These are phyloP conservation scores for Trichechus manatus DNA, from an alignment of 2,113 vertebrate genomes.

Conservation along the genomic window DNA sequence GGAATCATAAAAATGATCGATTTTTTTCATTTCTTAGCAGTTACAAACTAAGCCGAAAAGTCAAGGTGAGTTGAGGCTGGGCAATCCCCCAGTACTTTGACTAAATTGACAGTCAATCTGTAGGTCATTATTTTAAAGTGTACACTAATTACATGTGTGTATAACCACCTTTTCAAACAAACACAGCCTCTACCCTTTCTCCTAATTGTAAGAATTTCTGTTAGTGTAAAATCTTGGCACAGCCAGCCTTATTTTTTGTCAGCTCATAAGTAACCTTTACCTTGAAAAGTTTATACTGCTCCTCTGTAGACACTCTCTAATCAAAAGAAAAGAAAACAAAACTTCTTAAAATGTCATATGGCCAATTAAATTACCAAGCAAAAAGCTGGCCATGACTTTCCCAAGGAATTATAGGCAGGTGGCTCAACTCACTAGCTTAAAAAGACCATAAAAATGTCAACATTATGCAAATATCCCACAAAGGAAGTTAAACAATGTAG, in stretches of 20 bases:
- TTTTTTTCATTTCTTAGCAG: not conserved
- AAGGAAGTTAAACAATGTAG: constrained; percentile 37
- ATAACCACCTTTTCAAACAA: constrained; percentile 47
- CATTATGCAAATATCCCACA: not conserved
- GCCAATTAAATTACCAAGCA: constrained; percentile 2
- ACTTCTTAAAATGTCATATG: constrained; percentile 31
- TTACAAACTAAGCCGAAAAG: constrained; percentile 21
- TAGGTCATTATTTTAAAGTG: constrained; percentile 46
- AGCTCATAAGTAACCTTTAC: constrained; percentile 61
- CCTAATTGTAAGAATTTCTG: not conserved
- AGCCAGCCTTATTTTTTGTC: constrained; percentile 21
- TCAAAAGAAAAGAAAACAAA: constrained; percentile 57
- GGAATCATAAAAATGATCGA: not conserved
- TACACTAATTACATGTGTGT: not conserved
- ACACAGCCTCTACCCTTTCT: not conserved
- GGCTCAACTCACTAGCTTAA: constrained; percentile 29
- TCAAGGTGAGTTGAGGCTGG: constrained; percentile 43
- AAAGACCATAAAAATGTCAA: not conserved
- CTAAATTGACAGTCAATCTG: not conserved
- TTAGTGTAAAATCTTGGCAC: not conserved
- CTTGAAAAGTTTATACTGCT: constrained; percentile 60
- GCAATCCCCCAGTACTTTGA: not conserved
- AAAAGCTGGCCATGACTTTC: not conserved
- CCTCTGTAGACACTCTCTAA: constrained; percentile 44
- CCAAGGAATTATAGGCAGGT: constrained; percentile 29